These are phyloP conservation scores for Calonectris borealis DNA, from an alignment of 2,113 vertebrate species.

Conservation along the genomic window DNA sequence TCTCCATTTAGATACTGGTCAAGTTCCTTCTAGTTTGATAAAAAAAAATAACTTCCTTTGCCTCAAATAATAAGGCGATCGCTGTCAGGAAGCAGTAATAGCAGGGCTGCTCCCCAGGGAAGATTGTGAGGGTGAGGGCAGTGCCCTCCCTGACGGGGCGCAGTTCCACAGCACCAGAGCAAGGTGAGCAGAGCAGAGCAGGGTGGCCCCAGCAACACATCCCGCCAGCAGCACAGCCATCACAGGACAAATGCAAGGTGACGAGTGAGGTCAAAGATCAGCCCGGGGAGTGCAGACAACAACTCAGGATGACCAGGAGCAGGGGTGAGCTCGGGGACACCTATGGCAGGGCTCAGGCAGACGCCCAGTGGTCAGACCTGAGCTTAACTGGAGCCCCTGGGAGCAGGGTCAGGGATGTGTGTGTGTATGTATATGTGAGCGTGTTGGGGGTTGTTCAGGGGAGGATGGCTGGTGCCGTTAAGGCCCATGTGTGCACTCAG, in stretches of 20 bases:
- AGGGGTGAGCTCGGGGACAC: accelerated
- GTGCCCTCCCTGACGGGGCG: accelerated
- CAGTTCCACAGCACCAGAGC: accelerated
- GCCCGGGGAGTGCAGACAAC: not conserved
- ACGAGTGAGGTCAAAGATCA: not conserved
- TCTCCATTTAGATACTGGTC: not conserved
- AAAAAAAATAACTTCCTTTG: not conserved
- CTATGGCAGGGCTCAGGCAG: not conserved
- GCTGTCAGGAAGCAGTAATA: not conserved
- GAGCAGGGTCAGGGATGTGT: accelerated
- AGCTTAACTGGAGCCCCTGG: not conserved
- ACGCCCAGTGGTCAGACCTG: not conserved
- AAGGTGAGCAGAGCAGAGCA: not conserved
- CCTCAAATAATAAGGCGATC: not conserved
- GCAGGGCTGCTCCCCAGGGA: not conserved
- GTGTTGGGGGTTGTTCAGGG: accelerated
- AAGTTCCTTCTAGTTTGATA: not conserved
- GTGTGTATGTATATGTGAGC: not conserved
- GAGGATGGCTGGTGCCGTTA: not conserved
- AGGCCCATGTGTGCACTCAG: not conserved
- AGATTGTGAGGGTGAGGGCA: accelerated
- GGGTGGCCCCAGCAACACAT: accelerated
- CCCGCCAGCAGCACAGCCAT: accelerated
- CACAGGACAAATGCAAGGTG: accelerated
- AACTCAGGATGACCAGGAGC: not conserved